These are phyloP conservation scores for Teinopalpus imperialis DNA, from an alignment of 2,888 invertebrate species.

Conservation along the genomic window DNA sequence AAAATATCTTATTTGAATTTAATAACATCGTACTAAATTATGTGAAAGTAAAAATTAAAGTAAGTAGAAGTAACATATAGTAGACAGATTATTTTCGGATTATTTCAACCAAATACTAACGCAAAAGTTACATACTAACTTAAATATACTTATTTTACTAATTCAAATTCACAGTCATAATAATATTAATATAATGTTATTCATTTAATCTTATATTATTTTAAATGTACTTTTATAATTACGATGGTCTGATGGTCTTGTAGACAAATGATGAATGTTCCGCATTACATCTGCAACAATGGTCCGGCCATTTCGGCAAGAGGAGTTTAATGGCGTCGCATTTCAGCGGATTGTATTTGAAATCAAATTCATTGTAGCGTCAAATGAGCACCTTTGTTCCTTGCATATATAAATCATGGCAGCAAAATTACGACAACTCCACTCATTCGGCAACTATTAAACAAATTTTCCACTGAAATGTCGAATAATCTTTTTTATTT, in stretches of 20 bases:
- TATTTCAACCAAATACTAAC: too few relatives aligned
- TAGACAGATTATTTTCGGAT: too few relatives aligned
- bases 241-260: not conserved
- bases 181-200: conserved; percentile 1
- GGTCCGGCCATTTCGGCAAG: conserved; percentile 1
- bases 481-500: too few relatives aligned
- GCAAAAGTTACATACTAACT: too few relatives aligned
- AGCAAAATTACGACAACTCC: conserved; percentile 25
- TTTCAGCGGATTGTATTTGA: conserved; percentile 11
- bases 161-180: too few relatives aligned
- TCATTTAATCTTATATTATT: not conserved
- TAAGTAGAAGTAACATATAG: too few relatives aligned
- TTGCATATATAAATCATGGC: conserved; percentile 21
- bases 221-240: too few relatives aligned
- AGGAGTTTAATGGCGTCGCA: conserved; percentile 27
- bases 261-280: conserved; percentile 3
- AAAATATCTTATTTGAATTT: too few relatives aligned
- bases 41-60: too few relatives aligned
- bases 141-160: too few relatives aligned
- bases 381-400: conserved; percentile 28
- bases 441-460: conserved; percentile 8
- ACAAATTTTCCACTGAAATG: too few relatives aligned
- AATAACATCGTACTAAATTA: too few relatives aligned
- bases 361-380: conserved; percentile 26
- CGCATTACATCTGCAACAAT: conserved; percentile 8